Percentiles rank a stretch among this genome's conserved stretches.
These are phyloP conservation scores for Meandrina meandrites DNA, from an alignment of 92 coral and sea anemone species.

Conservation along the genomic window DNA sequence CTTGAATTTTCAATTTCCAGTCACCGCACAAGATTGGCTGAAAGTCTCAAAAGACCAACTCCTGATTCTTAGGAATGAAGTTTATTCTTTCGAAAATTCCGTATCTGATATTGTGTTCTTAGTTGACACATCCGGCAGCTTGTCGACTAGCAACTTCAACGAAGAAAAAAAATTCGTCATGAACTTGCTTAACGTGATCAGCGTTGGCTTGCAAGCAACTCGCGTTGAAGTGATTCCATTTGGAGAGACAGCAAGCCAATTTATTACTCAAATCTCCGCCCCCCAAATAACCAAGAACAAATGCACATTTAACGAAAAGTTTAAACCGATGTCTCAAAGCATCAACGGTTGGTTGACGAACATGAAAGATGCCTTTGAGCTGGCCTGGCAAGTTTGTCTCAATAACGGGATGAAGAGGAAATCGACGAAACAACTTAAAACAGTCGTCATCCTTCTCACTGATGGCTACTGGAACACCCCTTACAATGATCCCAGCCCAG, in stretches of 20 bases:
- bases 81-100: conserved; percentile 8
- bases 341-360: conserved; percentile 49
- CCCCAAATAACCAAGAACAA: conserved; percentile 40
- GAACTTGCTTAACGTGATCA: conserved; percentile 65
- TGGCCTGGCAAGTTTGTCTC: conserved; percentile 48
- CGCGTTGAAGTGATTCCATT: conserved; percentile 84
- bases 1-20: neutral
- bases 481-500: conserved; percentile 47
- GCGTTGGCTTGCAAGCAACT: conserved; percentile 72
- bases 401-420: conserved; percentile 43
- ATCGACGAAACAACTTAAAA: conserved; percentile 39
- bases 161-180: conserved; percentile 68
- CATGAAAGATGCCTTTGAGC: conserved; percentile 65
- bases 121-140: conserved; percentile 79
- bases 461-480: conserved; percentile 77
- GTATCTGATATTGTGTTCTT: conserved; percentile 77
- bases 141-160: conserved; percentile 34
- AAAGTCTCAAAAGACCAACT: conserved; percentile 5
- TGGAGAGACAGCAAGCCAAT: conserved; percentile 35
- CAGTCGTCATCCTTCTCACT: conserved; percentile 68
- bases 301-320: conserved; percentile 71
- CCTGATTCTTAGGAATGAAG: neutral
- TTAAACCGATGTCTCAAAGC: conserved; percentile 25
- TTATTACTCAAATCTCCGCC: conserved; percentile 39
- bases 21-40: conserved; percentile 16